Base-by-base conservation (phyloP, 2,113 vertebrate species). In the Cottus gobio region DNA sequence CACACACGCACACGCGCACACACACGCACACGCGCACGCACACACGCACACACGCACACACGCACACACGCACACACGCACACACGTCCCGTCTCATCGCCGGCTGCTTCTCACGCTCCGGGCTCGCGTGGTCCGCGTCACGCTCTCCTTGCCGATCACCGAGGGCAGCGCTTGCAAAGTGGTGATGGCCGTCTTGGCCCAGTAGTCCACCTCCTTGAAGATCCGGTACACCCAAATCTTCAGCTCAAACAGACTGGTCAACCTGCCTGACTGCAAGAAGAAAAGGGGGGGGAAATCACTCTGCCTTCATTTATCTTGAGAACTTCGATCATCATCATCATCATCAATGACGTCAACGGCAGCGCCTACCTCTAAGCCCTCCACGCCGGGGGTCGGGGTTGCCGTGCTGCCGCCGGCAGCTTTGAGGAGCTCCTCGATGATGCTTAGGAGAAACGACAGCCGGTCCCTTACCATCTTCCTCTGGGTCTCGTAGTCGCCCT, bases 141-240 rank as follows among this genome's bases (percentile, higher is more conserved):
- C 36, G 5, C 37, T 36, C 28, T 85, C 79, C 37, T 77, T 90
- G 24, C 50, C 61, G 3, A 30, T 71, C 15, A 57, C 64, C 0
- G 42, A 16, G 18, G 71, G 70, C 56, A 90, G 81, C 2, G 74
- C 80, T 62, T 85, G 81, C 64, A 95, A 79, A 54, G 71, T 87
- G 65, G 82, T 79, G 30, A 87, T 54, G 26, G 93, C 64, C 0
- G 28, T 87, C 74, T 85, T 83, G 48, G 88, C 88, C 95, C 94
- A 95, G 92, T 93, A 80, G 12, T 91, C 89, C 61, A 95, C 68
- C 71, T 95, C 95, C 75, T 77, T 84, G 71, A 85, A 93, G 77
- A 95, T 70, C 31, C 85, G 77, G 69, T 92, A 93, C 26, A 93
- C 82, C 94, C 94, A 95, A 36, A 91, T 52, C 89, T 95, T 95